Percentiles rank a stretch among this genome's conserved stretches.
These are phyloP conservation scores for Wiebesia pumilae DNA, from an alignment of 1,140 invertebrate species.

Conservation along the genomic window DNA sequence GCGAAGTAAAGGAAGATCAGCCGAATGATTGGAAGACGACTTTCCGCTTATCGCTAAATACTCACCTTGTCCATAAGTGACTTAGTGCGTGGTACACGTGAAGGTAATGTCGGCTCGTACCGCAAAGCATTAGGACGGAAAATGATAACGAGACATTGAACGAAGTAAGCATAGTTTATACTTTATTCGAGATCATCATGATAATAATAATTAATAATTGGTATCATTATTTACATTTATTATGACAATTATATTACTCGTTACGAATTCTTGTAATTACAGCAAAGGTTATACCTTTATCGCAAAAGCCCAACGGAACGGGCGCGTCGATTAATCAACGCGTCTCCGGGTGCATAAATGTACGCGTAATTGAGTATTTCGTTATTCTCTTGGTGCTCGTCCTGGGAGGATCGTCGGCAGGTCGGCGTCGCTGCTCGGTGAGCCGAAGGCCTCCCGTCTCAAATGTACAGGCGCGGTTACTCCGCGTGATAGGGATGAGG, in stretches of 20 bases:
- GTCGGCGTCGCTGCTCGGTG: not conserved
- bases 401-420: not conserved
- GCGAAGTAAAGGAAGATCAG: too few species aligned
- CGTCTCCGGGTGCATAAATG: not conserved
- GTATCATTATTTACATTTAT: slow-evolving; percentile 52
- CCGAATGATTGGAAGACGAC: too few species aligned
- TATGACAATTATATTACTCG: slow-evolving; percentile 65
- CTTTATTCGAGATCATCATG: slow-evolving; percentile 73
- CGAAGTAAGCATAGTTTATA: slow-evolving; percentile 66
- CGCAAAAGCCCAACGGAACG: not conserved
- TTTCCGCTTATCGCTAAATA: not conserved
- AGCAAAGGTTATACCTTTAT: slow-evolving; percentile 65
- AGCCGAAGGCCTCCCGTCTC: not conserved
- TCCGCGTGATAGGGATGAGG: slow-evolving; percentile 73
- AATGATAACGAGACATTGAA: slow-evolving; percentile 55
- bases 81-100: not conserved
- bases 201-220: slow-evolving; percentile 66
- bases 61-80: not conserved
- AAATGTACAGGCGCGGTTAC: slow-evolving; percentile 55
- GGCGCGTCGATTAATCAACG: not conserved
- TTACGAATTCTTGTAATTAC: slow-evolving; percentile 69
- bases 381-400: not conserved
- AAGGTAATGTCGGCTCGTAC: not conserved
- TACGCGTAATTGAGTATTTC: slow-evolving; percentile 26
- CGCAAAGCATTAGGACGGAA: not conserved